Conservation (phyloP, 2,797 vertebrate species). For the Gadopsis marmoratus region DNA sequence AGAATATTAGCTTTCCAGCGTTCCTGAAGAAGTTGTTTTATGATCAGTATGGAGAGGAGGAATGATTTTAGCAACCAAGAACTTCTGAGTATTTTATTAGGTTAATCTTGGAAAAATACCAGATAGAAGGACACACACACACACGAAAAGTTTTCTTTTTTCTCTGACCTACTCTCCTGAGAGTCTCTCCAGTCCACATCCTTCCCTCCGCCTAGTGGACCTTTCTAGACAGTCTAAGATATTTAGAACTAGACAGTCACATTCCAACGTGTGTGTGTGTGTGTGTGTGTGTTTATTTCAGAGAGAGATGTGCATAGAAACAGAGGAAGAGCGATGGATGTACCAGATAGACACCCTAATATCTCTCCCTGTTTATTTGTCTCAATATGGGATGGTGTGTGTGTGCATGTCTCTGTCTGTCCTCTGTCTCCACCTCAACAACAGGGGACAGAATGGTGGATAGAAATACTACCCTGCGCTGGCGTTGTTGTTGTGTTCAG, state of each 20-base stretch:
- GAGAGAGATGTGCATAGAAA: slow-evolving; percentile 16
- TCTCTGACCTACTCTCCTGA: slow-evolving; percentile 21
- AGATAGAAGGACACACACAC: slow-evolving; percentile 17
- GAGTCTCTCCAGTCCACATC: slow-evolving; percentile 13
- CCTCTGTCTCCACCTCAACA: slow-evolving; percentile 55
- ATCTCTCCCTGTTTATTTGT: slow-evolving; percentile 32
- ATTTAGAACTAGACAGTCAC: slow-evolving; percentile 75
- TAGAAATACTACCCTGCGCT: slow-evolving; percentile 54
- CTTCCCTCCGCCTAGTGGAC: slow-evolving; percentile 24
- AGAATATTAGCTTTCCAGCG: neutral
- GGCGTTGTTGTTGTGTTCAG: slow-evolving; percentile 67
- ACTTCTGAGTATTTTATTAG: neutral
- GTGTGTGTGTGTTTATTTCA: slow-evolving; percentile 40
- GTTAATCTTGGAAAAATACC: neutral
- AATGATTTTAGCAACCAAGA: neutral
- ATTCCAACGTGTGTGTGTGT: slow-evolving; percentile 62
- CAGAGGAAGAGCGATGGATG: slow-evolving; percentile 22
- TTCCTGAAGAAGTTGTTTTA: neutral
- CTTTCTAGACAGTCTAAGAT: slow-evolving; percentile 71
- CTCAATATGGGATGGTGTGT: slow-evolving; percentile 21
- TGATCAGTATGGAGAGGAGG: neutral
- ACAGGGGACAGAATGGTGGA: slow-evolving; percentile 39
- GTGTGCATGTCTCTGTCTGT: slow-evolving; percentile 16
- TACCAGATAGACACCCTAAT: slow-evolving; percentile 26
- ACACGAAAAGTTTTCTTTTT: slow-evolving; percentile 12